These are phyloP conservation scores for Brotula barbata DNA, from an alignment of 2,797 vertebrate genomes.

Conservation along the genomic window DNA sequence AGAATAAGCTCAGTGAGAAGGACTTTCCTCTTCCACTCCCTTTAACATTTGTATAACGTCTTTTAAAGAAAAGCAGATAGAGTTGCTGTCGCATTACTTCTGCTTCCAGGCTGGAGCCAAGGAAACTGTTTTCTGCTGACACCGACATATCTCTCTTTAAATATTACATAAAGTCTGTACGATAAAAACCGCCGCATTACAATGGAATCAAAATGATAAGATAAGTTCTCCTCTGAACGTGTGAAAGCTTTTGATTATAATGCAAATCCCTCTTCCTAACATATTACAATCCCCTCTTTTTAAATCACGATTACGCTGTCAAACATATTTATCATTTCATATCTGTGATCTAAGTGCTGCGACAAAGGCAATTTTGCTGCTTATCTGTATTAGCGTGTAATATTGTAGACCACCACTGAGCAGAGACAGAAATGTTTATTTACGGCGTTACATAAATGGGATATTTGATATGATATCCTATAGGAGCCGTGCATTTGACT, in stretches of 20 bases:
- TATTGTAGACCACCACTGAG: constrained; percentile 27
- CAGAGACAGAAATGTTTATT: constrained; percentile 17
- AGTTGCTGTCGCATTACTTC: constrained; percentile 29
- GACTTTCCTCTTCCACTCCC: background rate
- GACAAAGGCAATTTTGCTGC: constrained; percentile 34
- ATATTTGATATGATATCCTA: constrained; percentile 18
- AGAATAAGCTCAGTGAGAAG: background rate
- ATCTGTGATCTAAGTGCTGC: constrained; percentile 37
- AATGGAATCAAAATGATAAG: constrained; percentile 47
- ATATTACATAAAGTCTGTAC: constrained; percentile 43
- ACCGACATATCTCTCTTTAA: constrained; percentile 48
- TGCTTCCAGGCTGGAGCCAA: constrained; percentile 22
- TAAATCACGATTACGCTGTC: constrained; percentile 43
- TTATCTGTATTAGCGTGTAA: constrained; percentile 37
- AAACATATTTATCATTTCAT: constrained; percentile 56
- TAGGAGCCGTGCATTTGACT: constrained; percentile 4
- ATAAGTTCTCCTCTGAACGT: constrained; percentile 41
- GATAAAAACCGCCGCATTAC: constrained; percentile 44
- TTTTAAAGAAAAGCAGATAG: constrained; percentile 14
- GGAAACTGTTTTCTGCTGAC: constrained; percentile 41
- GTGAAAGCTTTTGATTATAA: constrained; percentile 33
- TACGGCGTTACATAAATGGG: constrained; percentile 11
- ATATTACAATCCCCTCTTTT: constrained; percentile 26
- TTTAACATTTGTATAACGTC: constrained; percentile 28
- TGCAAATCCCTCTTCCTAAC: constrained; percentile 44